A percentile compares a stretch with the other conserved stretches of the same genome.
phyloP scores from a whole-genome alignment of 2,797 vertebrate species.

The Erethizon dorsatum region DNA sequence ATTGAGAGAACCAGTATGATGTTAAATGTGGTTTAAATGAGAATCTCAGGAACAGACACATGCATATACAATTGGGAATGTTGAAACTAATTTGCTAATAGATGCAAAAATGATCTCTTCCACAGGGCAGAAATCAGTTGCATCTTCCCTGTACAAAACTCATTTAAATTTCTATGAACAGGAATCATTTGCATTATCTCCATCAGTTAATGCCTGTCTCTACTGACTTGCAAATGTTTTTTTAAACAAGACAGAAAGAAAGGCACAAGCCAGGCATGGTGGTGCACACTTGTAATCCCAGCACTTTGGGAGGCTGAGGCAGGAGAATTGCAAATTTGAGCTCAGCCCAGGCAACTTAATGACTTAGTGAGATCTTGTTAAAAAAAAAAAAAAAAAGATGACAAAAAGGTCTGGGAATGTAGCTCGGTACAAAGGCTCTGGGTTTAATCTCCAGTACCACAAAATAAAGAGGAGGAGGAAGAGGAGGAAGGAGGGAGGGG shows the following conservation, averaged over 20 bases:
- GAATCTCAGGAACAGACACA: neutral
- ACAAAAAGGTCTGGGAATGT: neutral
- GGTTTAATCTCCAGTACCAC: neutral
- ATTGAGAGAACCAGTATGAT: neutral
- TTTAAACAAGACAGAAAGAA: neutral
- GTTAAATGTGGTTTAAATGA: neutral
- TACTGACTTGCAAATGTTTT: neutral
- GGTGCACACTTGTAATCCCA: neutral
- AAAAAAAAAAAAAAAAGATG: neutral
- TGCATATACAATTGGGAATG: neutral
- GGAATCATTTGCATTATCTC: slow-evolving; percentile 28
- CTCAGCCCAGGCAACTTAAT: neutral
- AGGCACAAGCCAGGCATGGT: neutral
- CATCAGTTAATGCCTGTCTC: neutral
- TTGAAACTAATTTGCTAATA: slow-evolving; percentile 13
- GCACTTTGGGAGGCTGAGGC: neutral
- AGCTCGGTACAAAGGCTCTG: neutral
- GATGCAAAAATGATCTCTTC: neutral
- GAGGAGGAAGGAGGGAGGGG: neutral
- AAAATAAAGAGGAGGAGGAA: neutral
- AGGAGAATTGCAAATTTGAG: neutral
- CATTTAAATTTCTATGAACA: slow-evolving; percentile 35
- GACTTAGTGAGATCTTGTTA: neutral
- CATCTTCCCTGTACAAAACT: neutral
- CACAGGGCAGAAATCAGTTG: neutral